Evolutionary conservation across 2,113 vertebrate genomes (phyloP), one percentile per base, ranked within the genome.

Genomic region (Proteles cristata): DNA sequence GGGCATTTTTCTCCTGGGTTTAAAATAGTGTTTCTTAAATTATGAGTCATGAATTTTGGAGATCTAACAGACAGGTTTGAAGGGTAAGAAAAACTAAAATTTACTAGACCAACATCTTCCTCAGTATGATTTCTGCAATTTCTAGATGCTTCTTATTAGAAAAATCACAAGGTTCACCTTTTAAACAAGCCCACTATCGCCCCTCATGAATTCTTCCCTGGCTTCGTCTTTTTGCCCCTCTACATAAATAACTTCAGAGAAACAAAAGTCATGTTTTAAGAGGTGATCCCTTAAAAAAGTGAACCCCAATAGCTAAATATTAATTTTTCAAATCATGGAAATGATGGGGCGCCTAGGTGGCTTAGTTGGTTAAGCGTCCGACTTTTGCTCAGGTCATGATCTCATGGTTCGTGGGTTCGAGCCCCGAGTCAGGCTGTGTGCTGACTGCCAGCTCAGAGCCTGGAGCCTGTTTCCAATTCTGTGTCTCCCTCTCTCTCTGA

Each of bases 241-340:
- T 84, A 81, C 53, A 74, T 88, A 68, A 89, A 63, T 50, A 87
- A 93, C 65, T 90, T 79, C 61, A 94, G 39, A 69, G 11, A 23
- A 35, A 61, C 74, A 69, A 83, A 88, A 95, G 12, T 86, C 53
- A 82, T 50, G 7, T 48, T 95, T 88, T 69, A 76, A 82, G 69
- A 84, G 94, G 86, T 33, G 19, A 48, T 69, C 50, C 53, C 39
- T 96, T 83, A 87, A 53, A 55, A 61, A 89, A 21, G 45, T 74
- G 15, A 91, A 63, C n/a, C 50, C 80, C 63, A 94, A 83, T 15
- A 68, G 17, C 77, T 82, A 93, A 11, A 90, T 81, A 74, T n/a
- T 58, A 91, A 94, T 93, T 93, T 83, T 35, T 11, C 82, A 82
- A 96, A 92, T 55, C 31, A 45, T 23, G 6, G 66, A 90, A 95